Evolutionary conservation across 2,797 vertebrate species (phyloP).

Genomic region (Protosalanx chinensis): DNA sequence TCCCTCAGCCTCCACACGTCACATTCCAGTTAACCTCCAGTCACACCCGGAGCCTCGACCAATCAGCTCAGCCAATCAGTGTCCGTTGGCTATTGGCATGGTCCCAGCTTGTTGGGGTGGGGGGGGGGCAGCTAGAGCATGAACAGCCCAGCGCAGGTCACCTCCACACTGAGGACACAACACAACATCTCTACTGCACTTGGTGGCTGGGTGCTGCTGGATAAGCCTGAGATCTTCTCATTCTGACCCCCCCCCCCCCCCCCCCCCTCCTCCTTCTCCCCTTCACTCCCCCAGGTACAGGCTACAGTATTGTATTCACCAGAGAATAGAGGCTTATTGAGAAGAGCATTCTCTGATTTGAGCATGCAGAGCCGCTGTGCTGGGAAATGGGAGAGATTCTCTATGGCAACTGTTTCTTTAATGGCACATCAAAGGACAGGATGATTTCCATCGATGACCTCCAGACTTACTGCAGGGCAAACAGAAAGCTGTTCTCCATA

Average conservation of each 20-base stretch:
- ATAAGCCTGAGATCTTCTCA: background rate
- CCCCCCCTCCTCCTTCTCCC: background rate
- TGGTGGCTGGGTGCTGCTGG: background rate
- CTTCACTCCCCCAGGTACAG: background rate
- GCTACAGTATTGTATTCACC: constrained; percentile 32
- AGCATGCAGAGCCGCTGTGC: constrained; percentile 21
- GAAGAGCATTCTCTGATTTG: constrained; percentile 16
- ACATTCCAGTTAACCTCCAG: constrained; percentile 32
- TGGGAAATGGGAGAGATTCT: background rate
- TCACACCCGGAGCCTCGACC: constrained; percentile 8
- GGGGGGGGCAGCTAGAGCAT: background rate
- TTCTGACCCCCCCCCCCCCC: background rate
- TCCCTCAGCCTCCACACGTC: constrained; percentile 23
- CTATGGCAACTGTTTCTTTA: background rate
- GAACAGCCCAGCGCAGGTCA: constrained; percentile 30
- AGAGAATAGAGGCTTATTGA: constrained; percentile 25
- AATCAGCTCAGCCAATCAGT: constrained; percentile 26
- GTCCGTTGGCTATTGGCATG: constrained; percentile 34
- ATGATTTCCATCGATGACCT: constrained; percentile 11
- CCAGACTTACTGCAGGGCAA: constrained; percentile 23
- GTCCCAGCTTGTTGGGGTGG: constrained; percentile 30
- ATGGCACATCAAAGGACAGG: constrained; percentile 17
- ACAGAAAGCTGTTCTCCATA: background rate
- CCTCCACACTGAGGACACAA: constrained; percentile 29
- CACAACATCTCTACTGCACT: background rate